These are phyloP conservation scores for Dorcus parallelipipedus DNA, from an alignment of 2,888 invertebrate species.

Conservation along the genomic window DNA sequence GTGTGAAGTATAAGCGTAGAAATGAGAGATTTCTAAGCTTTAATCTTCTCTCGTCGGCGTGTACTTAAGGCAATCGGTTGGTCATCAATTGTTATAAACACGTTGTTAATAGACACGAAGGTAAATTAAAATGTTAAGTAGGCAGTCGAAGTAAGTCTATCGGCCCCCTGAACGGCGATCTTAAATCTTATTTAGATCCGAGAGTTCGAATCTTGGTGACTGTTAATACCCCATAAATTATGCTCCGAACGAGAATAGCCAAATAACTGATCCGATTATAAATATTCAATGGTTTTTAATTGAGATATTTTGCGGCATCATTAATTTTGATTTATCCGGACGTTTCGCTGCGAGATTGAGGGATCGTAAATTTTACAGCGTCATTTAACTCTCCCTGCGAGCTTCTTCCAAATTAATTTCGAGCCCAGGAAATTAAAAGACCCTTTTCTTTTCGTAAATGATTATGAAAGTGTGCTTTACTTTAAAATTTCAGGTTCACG, in stretches of 20 bases:
- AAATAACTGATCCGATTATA: constrained; percentile 25
- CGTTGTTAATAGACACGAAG: constrained; percentile 19
- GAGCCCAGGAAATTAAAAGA: too few species aligned
- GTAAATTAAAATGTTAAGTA: constrained; percentile 27
- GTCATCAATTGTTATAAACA: too few species aligned
- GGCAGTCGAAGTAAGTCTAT: constrained; percentile 11
- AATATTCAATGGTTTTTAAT: constrained; percentile 28
- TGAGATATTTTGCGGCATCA: constrained; percentile 29
- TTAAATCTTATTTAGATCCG: constrained; percentile 24
- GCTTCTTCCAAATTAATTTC: too few species aligned
- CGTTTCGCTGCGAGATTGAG: constrained; percentile 14
- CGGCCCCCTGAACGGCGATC: constrained; percentile 1
- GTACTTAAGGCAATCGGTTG: too few species aligned
- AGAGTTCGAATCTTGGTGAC: constrained; percentile 13
- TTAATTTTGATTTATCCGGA: constrained; percentile 31
- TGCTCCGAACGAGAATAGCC: constrained; percentile 17
- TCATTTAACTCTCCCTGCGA: too few species aligned
- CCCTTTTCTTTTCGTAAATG: too few species aligned
- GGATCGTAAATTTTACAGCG: not conserved
- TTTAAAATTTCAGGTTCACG: too few species aligned
- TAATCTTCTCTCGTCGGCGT: too few species aligned
- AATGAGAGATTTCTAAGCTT: too few species aligned
- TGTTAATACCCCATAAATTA: constrained; percentile 26
- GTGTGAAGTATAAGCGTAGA: too few species aligned
- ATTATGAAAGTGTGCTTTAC: too few species aligned